Evolutionary conservation across 2,797 vertebrate species (phyloP).

Genomic region (Phoxinus dragarum): DNA sequence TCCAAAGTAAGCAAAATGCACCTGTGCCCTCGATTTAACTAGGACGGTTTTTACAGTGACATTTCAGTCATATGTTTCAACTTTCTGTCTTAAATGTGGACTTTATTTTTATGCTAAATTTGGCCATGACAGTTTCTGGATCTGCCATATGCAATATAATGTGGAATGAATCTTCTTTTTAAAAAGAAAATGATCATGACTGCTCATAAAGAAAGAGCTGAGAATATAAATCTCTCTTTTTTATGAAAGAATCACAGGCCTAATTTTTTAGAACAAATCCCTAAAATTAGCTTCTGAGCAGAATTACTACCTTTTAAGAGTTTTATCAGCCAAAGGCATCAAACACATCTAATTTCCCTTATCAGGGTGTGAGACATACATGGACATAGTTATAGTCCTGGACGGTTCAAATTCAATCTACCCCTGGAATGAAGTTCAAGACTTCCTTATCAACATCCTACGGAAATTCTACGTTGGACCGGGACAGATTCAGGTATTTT

Average conservation of each 20-base stretch:
- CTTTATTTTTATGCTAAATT: slow-evolving; percentile 38
- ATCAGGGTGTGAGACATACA: slow-evolving; percentile 96
- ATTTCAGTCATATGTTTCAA: slow-evolving; percentile 47
- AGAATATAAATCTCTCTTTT: neutral
- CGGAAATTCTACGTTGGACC: slow-evolving; percentile 98
- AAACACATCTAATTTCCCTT: slow-evolving; percentile 21
- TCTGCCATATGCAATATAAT: slow-evolving; percentile 33
- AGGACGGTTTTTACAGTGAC: slow-evolving; percentile 38
- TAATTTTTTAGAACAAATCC: neutral
- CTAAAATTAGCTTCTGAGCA: slow-evolving; percentile 22
- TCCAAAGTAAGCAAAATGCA: slow-evolving; percentile 85
- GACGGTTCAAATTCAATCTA: slow-evolving; percentile 99
- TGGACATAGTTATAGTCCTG: slow-evolving; percentile 98
- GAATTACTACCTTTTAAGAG: slow-evolving; percentile 1
- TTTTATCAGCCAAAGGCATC: slow-evolving; percentile 33
- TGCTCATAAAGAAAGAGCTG: slow-evolving; percentile 14
- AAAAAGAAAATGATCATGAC: slow-evolving; percentile 31
- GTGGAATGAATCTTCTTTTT: slow-evolving; percentile 7
- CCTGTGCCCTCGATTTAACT: slow-evolving; percentile 48
- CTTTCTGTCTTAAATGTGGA: slow-evolving; percentile 25
- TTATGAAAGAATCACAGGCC: neutral
- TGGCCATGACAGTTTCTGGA: slow-evolving; percentile 25
- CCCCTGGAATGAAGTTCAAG: slow-evolving; percentile 96
- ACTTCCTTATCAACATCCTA: slow-evolving; percentile 97
- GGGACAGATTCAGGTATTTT: slow-evolving; percentile 94